These are phyloP conservation scores for Antigone vipio DNA, from an alignment of 2,113 vertebrate genomes.

Conservation along the genomic window DNA sequence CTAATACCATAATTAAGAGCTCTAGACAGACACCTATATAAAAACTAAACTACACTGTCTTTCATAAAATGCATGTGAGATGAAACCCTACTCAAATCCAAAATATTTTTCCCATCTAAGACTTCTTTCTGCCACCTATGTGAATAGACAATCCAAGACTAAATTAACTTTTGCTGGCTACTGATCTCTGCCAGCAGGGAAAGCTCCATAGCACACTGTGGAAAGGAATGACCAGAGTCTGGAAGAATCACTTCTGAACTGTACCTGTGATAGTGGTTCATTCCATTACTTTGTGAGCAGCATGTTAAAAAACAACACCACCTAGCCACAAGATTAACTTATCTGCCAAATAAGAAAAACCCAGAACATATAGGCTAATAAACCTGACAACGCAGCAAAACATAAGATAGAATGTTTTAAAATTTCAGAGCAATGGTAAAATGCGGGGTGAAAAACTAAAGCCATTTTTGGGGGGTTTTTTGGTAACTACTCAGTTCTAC, in stretches of 20 bases:
- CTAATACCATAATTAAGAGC: not conserved
- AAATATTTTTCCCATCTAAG: not conserved
- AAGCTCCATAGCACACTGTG: not conserved
- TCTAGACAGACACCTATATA: not conserved
- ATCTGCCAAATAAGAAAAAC: not conserved
- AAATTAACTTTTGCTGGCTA: not conserved
- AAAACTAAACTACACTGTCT: not conserved
- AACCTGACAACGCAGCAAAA: not conserved
- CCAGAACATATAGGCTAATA: not conserved
- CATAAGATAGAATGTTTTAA: not conserved
- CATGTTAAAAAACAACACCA: not conserved
- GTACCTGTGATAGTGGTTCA: not conserved
- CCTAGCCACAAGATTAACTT: not conserved
- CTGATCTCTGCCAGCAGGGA: not conserved
- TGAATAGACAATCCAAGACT: not conserved
- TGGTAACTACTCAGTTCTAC: not conserved
- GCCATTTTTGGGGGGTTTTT: not conserved
- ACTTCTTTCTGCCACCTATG: not conserved
- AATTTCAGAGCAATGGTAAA: not conserved
- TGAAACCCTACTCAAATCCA: not conserved
- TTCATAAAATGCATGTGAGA: not conserved
- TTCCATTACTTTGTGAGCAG: not conserved
- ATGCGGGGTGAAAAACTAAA: not conserved
- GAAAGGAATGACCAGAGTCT: not conserved
- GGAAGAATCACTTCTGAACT: not conserved